Evolutionary conservation across 1,140 invertebrate species (phyloP).

Genomic region (Drosophila persimilis): DNA sequence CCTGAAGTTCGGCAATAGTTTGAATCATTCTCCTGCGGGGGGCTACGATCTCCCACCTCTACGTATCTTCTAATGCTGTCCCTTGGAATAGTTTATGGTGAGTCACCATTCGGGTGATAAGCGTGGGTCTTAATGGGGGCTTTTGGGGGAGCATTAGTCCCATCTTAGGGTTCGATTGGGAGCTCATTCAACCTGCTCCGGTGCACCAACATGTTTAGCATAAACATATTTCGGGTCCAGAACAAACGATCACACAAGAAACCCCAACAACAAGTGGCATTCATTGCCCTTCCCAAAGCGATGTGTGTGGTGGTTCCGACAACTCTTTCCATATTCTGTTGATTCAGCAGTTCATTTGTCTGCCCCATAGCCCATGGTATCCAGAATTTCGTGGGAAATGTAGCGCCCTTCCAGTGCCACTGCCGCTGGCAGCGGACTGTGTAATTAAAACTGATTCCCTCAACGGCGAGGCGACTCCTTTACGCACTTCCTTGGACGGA

Average conservation of each 20-base stretch:
- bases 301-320: slow-evolving; percentile 36
- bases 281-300: slow-evolving; percentile 27
- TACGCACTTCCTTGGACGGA: slow-evolving; percentile 73
- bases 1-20: slow-evolving; percentile 28
- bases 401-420: neutral
- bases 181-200: slow-evolving; percentile 7
- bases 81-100: slow-evolving; percentile 49
- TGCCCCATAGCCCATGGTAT: slow-evolving; percentile 10
- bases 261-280: slow-evolving; percentile 43
- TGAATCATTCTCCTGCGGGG: slow-evolving; percentile 12
- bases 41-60: neutral
- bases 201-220: neutral
- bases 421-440: slow-evolving; percentile 24
- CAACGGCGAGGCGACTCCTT: slow-evolving; percentile 39
- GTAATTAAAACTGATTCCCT: slow-evolving; percentile 59
- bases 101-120: slow-evolving; percentile 31
- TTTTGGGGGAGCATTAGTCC: slow-evolving; percentile 1
- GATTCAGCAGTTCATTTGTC: slow-evolving; percentile 55
- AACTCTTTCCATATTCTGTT: slow-evolving; percentile 49
- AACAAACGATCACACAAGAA: slow-evolving; percentile 27
- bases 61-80: slow-evolving; percentile 16
- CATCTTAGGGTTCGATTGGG: slow-evolving; percentile 4
- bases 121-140: slow-evolving; percentile 19
- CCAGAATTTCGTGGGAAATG: slow-evolving; percentile 56
- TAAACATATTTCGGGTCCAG: slow-evolving; percentile 3